A percentile compares a stretch with the other conserved stretches of the same genome.
Evolutionary conservation across 1,140 invertebrate genomes (phyloP).

Genomic region (Gryon sp.): DNA sequence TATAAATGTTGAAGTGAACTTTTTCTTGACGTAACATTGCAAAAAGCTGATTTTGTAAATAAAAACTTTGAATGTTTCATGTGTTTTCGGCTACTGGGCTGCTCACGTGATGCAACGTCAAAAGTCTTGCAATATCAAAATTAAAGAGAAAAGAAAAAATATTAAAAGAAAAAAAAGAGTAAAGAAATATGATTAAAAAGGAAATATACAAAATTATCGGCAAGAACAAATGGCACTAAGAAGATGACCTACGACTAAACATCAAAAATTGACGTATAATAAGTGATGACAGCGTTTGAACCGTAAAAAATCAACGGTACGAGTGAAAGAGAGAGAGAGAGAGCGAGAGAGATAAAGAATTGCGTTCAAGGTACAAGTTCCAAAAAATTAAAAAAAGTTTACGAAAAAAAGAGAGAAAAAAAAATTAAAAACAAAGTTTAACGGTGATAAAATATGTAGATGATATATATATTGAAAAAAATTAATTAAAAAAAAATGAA

Average conservation of each 20-base stretch:
- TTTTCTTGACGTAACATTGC: no score
- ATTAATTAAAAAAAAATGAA: constrained; percentile 5
- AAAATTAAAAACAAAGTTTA: constrained; percentile 39
- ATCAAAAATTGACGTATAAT: constrained; percentile 48
- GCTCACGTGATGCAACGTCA: constrained; percentile 45
- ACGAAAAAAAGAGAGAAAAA: constrained; percentile 21
- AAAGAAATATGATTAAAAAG: constrained; percentile 10
- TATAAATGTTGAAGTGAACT: no score
- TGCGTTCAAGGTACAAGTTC: constrained; percentile 61
- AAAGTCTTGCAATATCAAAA: constrained; percentile 51
- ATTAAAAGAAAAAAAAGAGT: constrained; percentile 24
- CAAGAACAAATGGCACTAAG: constrained; percentile 65
- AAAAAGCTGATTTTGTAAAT: background rate
- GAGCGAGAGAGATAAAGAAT: no score
- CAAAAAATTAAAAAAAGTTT: constrained; percentile 40
- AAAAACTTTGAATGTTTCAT: background rate
- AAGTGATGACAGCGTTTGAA: constrained; percentile 48
- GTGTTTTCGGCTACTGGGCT: constrained; percentile 24
- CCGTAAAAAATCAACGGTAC: constrained; percentile 28
- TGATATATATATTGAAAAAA: constrained; percentile 52
- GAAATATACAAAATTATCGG: constrained; percentile 22
- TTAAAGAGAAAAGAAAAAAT: constrained; percentile 29
- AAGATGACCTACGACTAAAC: constrained; percentile 63
- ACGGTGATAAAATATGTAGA: constrained; percentile 50
- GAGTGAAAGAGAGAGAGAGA: no score